These are phyloP conservation scores for Pipistrellus nathusii DNA, from an alignment of 2,797 vertebrate genomes.

Conservation along the genomic window DNA sequence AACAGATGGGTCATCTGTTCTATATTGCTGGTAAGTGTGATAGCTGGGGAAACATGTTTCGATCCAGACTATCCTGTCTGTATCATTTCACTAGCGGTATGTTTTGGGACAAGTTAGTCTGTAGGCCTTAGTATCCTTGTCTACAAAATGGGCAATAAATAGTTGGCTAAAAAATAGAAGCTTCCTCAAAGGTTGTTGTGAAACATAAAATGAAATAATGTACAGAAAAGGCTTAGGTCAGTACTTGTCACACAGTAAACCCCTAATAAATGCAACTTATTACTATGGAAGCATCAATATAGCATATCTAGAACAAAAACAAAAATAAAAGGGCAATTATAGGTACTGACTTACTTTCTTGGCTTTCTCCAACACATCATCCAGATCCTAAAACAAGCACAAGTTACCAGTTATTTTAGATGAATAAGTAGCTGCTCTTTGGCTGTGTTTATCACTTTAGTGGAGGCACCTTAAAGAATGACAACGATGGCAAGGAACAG, in stretches of 20 bases:
- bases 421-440: not conserved
- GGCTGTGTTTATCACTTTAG: not conserved
- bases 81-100: not conserved
- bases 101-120: not conserved
- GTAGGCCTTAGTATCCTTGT: not conserved
- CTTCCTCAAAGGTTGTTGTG: not conserved
- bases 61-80: not conserved
- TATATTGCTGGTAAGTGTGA: not conserved
- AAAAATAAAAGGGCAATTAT: not conserved
- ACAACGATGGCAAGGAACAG: not conserved
- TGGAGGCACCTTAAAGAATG: not conserved
- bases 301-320: not conserved
- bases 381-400: constrained; percentile 90
- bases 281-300: not conserved
- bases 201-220: constrained; percentile 27
- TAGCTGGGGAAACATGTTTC: not conserved
- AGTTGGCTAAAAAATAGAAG: not conserved
- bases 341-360: constrained; percentile 87
- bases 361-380: constrained; percentile 90
- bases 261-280: not conserved
- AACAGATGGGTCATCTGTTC: not conserved
- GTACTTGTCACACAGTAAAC: not conserved
- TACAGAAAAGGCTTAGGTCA: not conserved
- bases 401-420: constrained; percentile 41
- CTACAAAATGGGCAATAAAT: not conserved